phyloP scores from a whole-genome alignment of 2,888 invertebrate species.

The Matsumyia berberina region DNA sequence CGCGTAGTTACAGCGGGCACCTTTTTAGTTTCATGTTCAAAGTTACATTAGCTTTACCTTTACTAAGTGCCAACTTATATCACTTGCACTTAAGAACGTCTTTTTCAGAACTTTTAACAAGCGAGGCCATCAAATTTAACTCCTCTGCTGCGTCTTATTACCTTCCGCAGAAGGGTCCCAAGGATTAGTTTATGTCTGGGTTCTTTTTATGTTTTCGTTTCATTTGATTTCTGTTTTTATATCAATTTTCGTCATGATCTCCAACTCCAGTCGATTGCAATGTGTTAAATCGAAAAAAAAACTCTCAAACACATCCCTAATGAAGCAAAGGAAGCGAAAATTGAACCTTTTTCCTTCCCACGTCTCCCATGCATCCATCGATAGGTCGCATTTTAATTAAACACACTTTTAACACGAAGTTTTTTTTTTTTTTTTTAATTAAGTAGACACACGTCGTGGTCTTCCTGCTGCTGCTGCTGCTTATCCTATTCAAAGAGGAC shows the following conservation, averaged over 20 bases:
- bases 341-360: slow-evolving; percentile 30
- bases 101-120: background rate
- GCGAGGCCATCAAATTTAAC: slow-evolving; percentile 13
- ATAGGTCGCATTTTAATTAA: slow-evolving; percentile 72
- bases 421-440: slow-evolving; percentile 48
- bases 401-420: slow-evolving; percentile 69
- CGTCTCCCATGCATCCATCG: slow-evolving; percentile 13
- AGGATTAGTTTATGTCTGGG: slow-evolving; percentile 26
- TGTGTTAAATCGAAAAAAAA: slow-evolving; percentile 9
- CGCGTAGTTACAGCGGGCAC: too few relatives aligned
- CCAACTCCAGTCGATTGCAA: slow-evolving; percentile 19
- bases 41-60: too few relatives aligned
- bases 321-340: slow-evolving; percentile 47
- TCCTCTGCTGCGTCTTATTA: slow-evolving; percentile 17
- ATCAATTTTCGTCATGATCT: slow-evolving; percentile 31
- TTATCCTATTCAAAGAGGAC: slow-evolving; percentile 41
- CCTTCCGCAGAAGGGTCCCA: slow-evolving; percentile 26
- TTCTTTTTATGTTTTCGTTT: slow-evolving; percentile 16
- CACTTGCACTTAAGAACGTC: too few relatives aligned
- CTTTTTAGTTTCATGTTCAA: too few relatives aligned
- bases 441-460: slow-evolving; percentile 73
- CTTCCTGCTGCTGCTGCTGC: slow-evolving; percentile 12
- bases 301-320: slow-evolving; percentile 57
- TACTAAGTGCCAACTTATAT: too few relatives aligned
- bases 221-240: slow-evolving; percentile 20